Base-by-base conservation (phyloP, 2,888 invertebrate species). In the Acanthosepion esculentum region DNA sequence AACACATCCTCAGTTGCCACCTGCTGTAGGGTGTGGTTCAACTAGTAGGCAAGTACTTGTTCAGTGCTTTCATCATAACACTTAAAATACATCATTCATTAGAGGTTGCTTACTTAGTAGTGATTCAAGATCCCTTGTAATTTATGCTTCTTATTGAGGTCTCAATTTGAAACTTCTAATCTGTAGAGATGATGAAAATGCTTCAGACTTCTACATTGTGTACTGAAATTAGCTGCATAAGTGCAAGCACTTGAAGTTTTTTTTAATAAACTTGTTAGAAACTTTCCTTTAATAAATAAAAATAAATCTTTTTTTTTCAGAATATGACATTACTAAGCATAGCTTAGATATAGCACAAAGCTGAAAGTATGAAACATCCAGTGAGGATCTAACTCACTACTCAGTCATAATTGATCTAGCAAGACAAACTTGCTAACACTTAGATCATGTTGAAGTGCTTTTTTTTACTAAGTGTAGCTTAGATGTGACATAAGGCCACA, bases 21-120 rank as follows among this genome's bases (percentile, higher is more conserved):
- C 78, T 12, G 78, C n/a, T 78, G 78, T 78, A 78, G 29, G n/a
- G 78, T 78, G 78, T n/a, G 78, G 78, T 78, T 78, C 29, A 78
- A 78, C 78, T 78, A n/a, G 78, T 78, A 64, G 64, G 64, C 64
- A 64, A 64, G 29, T 64, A 78, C n/a, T 78, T 78, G 78, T 78
- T 78, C n/a, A 78, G 78, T 78, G 78, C 78, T 78, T 78, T n/a
- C 29, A 78, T 78, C n/a, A 78, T 78, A 78, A n/a, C 15, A n/a
- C 78, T 78, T 78, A 29, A 78, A 78, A 78, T 78, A 78, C 8
- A 78, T 78, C 78, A 78, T 78, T 78, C 78, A 78, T 78, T 78
- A 78, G 78, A 7, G 15, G 78, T 78, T 78, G n/a, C 78, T 78
- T 78, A 78, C 78, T n/a, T 8, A 78, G 78, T 78, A 29, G 78